Conservation (phyloP, 2,888 invertebrate genomes). For the Sphecodes monilicornis region DNA sequence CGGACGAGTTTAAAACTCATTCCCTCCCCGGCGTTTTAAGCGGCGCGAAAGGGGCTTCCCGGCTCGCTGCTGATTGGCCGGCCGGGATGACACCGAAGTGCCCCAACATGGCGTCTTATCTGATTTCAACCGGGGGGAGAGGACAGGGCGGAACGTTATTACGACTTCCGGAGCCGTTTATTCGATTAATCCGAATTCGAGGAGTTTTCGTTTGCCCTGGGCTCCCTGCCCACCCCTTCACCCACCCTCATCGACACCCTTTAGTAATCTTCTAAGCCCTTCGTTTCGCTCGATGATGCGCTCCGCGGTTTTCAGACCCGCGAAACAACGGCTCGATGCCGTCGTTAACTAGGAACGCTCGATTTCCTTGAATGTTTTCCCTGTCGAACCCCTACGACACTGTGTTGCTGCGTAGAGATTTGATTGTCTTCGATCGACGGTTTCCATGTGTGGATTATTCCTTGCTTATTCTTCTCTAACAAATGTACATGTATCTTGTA, state of each 20-base stretch:
- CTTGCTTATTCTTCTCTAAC: not conserved
- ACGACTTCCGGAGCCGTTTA: slow-evolving; percentile 62
- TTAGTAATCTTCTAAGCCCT: slow-evolving; percentile 45
- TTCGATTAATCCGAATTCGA: slow-evolving; percentile 62
- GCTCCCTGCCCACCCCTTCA: not conserved
- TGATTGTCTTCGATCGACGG: not conserved
- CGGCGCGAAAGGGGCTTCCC: slow-evolving; percentile 81
- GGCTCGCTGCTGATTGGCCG: slow-evolving; percentile 80
- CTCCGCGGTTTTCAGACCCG: slow-evolving; percentile 18
- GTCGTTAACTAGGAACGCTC: not conserved
- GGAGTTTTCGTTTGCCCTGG: slow-evolving; percentile 35
- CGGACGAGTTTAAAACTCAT: slow-evolving; percentile 82
- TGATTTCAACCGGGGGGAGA: slow-evolving; percentile 76
- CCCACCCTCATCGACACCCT: not conserved
- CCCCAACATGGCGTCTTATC: slow-evolving; percentile 84
- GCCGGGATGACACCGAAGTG: slow-evolving; percentile 82
- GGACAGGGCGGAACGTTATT: slow-evolving; percentile 65
- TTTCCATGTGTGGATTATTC: not conserved
- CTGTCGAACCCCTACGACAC: not conserved
- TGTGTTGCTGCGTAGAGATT: not conserved
- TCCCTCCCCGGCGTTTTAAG: slow-evolving; percentile 76
- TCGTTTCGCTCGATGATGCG: slow-evolving; percentile 17
- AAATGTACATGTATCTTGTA: not conserved
- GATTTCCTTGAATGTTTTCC: not conserved
- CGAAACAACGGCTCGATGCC: slow-evolving; percentile 6